These are phyloP conservation scores for Diadromus collaris DNA, from an alignment of 2,888 invertebrate species.

Conservation along the genomic window DNA sequence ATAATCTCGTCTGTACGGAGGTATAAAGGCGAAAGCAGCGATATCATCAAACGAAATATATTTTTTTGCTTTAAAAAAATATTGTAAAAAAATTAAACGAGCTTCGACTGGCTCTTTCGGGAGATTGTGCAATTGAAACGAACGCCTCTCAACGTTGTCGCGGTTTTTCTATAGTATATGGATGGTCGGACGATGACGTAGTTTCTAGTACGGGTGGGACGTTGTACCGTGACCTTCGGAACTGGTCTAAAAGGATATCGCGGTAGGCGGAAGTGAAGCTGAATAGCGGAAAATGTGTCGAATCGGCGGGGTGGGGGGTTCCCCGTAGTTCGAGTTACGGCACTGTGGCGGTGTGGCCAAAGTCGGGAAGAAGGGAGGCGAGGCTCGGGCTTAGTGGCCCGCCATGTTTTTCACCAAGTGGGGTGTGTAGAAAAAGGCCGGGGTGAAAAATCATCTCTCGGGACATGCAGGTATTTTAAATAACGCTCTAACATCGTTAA, in stretches of 20 bases:
- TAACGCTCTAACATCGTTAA: slow-evolving; percentile 13
- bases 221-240: slow-evolving; percentile 28
- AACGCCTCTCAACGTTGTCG: neutral
- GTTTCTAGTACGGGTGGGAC: slow-evolving; percentile 15
- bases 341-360: slow-evolving; percentile 52
- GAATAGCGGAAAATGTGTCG: slow-evolving; percentile 8
- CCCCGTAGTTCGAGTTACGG: slow-evolving; percentile 25
- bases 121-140: slow-evolving; percentile 19
- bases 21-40: neutral
- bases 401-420: slow-evolving; percentile 91
- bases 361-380: slow-evolving; percentile 64
- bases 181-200: slow-evolving; percentile 23
- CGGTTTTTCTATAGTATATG: slow-evolving; percentile 8
- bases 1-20: neutral
- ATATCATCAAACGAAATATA: neutral
- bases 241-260: slow-evolving; percentile 26
- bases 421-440: slow-evolving; percentile 82
- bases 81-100: neutral
- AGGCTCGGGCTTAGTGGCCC: slow-evolving; percentile 79
- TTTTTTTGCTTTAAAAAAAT: neutral
- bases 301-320: neutral
- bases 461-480: slow-evolving; percentile 78
- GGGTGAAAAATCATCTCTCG: slow-evolving; percentile 80
- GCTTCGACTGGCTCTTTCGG: neutral
- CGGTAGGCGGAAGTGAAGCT: slow-evolving; percentile 21